Conservation (phyloP, 1,140 invertebrate species). For the Drosophila elegans region DNA sequence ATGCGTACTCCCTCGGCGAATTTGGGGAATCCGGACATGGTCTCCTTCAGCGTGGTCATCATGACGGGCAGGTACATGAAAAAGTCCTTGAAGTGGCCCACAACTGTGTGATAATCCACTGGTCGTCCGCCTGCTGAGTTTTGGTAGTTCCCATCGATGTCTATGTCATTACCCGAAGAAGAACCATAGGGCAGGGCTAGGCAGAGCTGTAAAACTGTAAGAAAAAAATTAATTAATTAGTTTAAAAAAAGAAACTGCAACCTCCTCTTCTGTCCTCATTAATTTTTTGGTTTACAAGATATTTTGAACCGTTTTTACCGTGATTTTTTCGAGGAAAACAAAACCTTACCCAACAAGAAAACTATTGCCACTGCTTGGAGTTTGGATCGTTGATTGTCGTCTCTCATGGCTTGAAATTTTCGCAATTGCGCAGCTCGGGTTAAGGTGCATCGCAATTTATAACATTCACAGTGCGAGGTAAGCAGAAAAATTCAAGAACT, state of each 20-base stretch:
- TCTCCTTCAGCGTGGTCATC: slow-evolving; percentile 79
- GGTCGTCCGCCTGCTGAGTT: slow-evolving; percentile 24
- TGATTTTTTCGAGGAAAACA: background rate
- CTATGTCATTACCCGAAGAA: slow-evolving; percentile 55
- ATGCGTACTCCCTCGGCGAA: slow-evolving; percentile 78
- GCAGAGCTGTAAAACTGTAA: slow-evolving; percentile 41
- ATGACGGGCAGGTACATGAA: slow-evolving; percentile 82
- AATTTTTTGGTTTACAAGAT: background rate
- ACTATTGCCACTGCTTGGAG: slow-evolving; percentile 46
- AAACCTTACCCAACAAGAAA: slow-evolving; percentile 66
- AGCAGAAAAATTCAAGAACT: slow-evolving; percentile 68
- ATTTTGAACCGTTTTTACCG: background rate
- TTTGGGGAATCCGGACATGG: slow-evolving; percentile 79
- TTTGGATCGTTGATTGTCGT: slow-evolving; percentile 34
- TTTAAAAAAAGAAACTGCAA: background rate
- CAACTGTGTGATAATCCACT: slow-evolving; percentile 73
- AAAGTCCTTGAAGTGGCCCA: slow-evolving; percentile 80
- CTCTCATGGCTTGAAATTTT: slow-evolving; percentile 47
- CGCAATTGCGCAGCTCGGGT: slow-evolving; percentile 53
- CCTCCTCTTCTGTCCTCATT: too few relatives aligned
- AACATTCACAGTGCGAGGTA: slow-evolving; percentile 51
- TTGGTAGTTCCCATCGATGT: slow-evolving; percentile 50
- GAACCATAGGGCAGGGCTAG: slow-evolving; percentile 41
- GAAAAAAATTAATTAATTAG: background rate
- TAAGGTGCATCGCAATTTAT: slow-evolving; percentile 50